Percentiles rank a stretch among this genome's conserved stretches.
phyloP scores from a whole-genome alignment of 1,140 invertebrate genomes.

The Drosophila prosaltans region DNA sequence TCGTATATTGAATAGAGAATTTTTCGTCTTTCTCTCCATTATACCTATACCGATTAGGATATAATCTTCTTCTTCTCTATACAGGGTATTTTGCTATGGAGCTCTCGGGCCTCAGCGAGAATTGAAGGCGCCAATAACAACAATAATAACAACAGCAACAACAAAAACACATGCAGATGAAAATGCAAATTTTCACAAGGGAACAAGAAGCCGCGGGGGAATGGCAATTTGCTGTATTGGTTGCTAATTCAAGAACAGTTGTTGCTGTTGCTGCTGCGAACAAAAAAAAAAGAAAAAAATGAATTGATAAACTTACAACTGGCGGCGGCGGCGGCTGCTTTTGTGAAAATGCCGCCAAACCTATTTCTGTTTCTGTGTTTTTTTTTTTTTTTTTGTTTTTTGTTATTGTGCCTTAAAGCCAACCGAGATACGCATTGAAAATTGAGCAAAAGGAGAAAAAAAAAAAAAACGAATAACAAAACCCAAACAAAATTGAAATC shows the following conservation, averaged over 20 bases:
- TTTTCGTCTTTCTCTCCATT: too few species aligned
- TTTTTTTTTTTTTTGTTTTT: too few species aligned
- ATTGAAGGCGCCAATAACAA: conserved; percentile 54
- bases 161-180: conserved; percentile 51
- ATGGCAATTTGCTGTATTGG: conserved; percentile 71
- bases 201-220: conserved; percentile 77
- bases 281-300: conserved; percentile 29
- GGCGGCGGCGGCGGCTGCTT: conserved; percentile 59
- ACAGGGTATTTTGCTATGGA: too few species aligned
- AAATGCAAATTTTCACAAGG: conserved; percentile 80
- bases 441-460: conserved; percentile 27
- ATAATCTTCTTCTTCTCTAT: too few species aligned
- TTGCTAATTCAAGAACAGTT: conserved; percentile 21
- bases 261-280: conserved; percentile 45
- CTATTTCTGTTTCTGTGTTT: conserved; percentile 41
- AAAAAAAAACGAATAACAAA: neutral
- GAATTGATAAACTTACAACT: conserved; percentile 81
- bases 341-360: conserved; percentile 77
- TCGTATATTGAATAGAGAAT: too few species aligned
- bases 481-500: conserved; percentile 79
- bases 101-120: too few species aligned
- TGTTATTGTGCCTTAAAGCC: conserved; percentile 63
- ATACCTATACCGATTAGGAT: too few species aligned
- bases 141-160: conserved; percentile 54
- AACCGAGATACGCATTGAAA: conserved; percentile 68